Base-by-base conservation (phyloP, 2,797 vertebrate species). In the Avahi laniger region DNA sequence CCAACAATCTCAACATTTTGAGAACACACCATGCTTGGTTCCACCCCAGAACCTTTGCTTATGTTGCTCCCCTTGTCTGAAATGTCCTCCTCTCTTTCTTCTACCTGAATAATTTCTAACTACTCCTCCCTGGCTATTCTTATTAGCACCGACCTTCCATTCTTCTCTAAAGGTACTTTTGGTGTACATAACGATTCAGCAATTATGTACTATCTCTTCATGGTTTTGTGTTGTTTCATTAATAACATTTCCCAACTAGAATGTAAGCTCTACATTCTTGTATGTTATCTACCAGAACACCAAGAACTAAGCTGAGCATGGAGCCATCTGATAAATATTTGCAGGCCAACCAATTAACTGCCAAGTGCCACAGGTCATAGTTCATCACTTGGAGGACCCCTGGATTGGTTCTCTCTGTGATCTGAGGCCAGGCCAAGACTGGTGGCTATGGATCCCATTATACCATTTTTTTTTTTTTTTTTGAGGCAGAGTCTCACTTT, bases 171-270 rank as follows among this genome's bases (percentile, higher is more conserved):
- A 95, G 5, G 30, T 35, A 72, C n/a, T 86, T 85, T 67, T 46
- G 57, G 13, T 72, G 14, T 50, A 70, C 24, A 57, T 20, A 43
- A 73, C 83, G 30, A 92, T 17, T 76, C 5, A 63, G n/a, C 70
- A 95, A 81, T 43, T 48, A 89, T 2, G 18, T 7, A 70, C 48
- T 52, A 89, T 18, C 38, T 63, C 85, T 69, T 75, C 35, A 57
- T 67, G 30, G 28, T 41, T 80, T 67, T 63, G 70, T 61, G 26
- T 63, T 61, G 20, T 50, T 93, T 90, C 41, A 43, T 80, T 54
- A 75, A 82, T 61, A 65, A 93, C 89, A 67, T 57, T 91, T 95
- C 54, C n/a, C 70, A 82, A 41, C 24, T 84, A 95, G 78, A 93
- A 85, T 70, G 35, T 83, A 91, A 92, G 73, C 46, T 81, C 61